Base-by-base conservation (phyloP, 2,113 vertebrate genomes). In the Percina caprodes region DNA sequence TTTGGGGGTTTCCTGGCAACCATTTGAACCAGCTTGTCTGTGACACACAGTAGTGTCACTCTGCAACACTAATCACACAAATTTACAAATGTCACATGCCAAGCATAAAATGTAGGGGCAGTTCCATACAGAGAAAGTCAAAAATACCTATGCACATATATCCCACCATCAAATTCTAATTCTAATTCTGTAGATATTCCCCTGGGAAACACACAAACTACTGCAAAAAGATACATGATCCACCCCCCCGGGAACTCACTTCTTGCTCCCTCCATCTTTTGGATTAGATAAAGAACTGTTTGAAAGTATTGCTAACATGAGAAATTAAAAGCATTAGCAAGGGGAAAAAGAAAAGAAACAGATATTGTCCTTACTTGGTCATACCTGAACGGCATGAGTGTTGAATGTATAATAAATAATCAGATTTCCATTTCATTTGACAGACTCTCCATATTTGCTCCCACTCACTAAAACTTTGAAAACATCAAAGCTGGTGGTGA, bases 381-480 rank as follows among this genome's bases (percentile, higher is more conserved):
- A 45, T 46, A 85, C 52, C 69, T 82, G 24, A 67, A 58, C 58
- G 10, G 8, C 16, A 67, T 51, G 16, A 51, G 55, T 30, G 62
- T 42, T 72, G 19, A 82, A 55, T 33, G 6, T 59, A 45, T 62
- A 48, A 62, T 74, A 59, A 62, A 79, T 79, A 23, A 69, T 72
- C 13, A 9, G 23, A 77, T 49, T 51, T 65, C 13, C 12, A 62
- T 74, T 75, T 52, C 4, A 67, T 59, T 74, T 66, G 12, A 80
- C 26, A 67, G 58, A 24, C 26, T 69, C 14, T 52, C 23, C 45
- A 61, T 79, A 66, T 75, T 33, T 77, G 10, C 30, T 77, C 48
- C 62, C 16, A 79, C 56, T 79, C 70, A 70, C 70, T 80, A 42
- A 70, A 75, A 84, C 26, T 68, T 55, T 67, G n/a, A 62, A 45